These are phyloP conservation scores for Upupa epops DNA, from an alignment of 2,113 vertebrate genomes.

Conservation along the genomic window DNA sequence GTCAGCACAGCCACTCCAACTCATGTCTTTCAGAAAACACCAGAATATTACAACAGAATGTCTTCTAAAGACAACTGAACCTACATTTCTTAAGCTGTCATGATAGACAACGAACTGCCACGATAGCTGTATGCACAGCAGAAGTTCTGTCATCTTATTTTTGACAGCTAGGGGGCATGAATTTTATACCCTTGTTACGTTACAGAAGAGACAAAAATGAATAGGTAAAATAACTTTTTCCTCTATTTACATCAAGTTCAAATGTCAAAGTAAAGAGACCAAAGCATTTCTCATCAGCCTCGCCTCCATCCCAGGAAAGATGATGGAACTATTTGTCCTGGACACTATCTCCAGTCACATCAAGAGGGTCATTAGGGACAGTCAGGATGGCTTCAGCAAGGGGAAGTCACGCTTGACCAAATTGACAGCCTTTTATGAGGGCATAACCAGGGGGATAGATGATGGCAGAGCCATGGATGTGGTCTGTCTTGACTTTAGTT, in stretches of 20 bases:
- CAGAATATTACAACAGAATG: background rate
- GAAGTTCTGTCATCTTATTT: background rate
- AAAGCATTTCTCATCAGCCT: background rate
- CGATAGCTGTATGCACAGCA: background rate
- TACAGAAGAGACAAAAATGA: no score
- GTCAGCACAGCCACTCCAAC: background rate
- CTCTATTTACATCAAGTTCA: background rate
- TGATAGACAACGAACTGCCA: constrained; percentile 14
- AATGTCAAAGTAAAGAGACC: background rate
- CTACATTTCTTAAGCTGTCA: background rate
- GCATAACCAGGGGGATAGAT: no score
- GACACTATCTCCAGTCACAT: no score
- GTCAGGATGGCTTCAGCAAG: no score
- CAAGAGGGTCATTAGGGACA: no score
- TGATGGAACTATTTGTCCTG: no score
- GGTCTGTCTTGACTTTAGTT: no score
- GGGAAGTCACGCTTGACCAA: no score
- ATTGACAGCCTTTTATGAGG: no score
- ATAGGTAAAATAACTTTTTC: background rate
- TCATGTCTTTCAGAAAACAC: constrained; percentile 7
- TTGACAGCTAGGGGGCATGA: constrained; percentile 3
- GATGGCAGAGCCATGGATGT: no score
- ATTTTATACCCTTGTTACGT: background rate
- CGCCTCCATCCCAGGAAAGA: no score
- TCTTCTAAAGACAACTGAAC: background rate